Evolutionary conservation across 2,797 vertebrate genomes (phyloP), one percentile per base, ranked within the genome.

Genomic region (Sebastes kiyomatsui): DNA sequence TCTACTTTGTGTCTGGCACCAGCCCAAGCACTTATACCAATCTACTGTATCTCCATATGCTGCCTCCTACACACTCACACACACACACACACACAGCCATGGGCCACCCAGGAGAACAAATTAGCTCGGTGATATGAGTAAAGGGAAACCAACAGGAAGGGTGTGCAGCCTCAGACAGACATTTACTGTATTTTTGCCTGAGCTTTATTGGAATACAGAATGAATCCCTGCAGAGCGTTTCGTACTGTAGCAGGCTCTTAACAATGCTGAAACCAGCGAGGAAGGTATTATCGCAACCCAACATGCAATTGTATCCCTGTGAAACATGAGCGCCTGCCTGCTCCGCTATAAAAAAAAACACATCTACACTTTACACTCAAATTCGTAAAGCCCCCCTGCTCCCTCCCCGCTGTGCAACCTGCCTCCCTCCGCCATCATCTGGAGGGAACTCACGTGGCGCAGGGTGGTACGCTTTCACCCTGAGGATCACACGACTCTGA

Each of bases 381-480:
- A 42, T n/a, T 42, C 16, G 22, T 23, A 14, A 65, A 70, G 4
- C 22, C 20, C 1, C 1, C 49, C 49, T 16, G 33, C 18, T 74
- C 20, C 13, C 58, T 60, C 68, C 69, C 81, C 1, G 2, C 71
- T 67, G 64, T 7, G 67, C 69, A 61, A 11, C 46, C 16, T 4
- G 4, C 22, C 35, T 32, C 25, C 59, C 59, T 12, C 56, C 49
- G 5, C 32, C 2, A 11, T 73, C 38, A 54, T 38, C n/a, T 38
- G 16, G 30, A 16, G 25, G 25, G 68, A 76, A 96, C 98, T 98
- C 94, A 99, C 99, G 54, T 96, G 83, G 97, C 89, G 75, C 99
- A 99, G 0, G 97, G 96, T 5, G 94, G 92, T 5, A 96, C 82
- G 0, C 92, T 93, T 1, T 97, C 96, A 46, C 95, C 96, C 84